phyloP scores from a whole-genome alignment of 2,797 vertebrate species.

The Spinus pinus region DNA sequence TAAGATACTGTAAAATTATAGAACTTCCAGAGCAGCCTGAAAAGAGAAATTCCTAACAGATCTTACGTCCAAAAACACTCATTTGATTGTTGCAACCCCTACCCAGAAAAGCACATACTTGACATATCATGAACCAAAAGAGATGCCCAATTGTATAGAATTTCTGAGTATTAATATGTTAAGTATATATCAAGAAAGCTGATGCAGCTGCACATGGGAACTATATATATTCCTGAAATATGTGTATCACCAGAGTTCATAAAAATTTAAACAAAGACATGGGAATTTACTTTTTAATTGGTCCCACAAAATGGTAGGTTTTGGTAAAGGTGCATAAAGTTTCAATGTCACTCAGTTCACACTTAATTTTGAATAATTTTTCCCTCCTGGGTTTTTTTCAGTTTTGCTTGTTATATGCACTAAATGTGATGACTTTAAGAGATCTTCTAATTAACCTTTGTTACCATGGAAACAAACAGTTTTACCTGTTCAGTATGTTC shows the following conservation, averaged over 20 bases:
- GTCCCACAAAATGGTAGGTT: neutral
- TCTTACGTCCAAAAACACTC: neutral
- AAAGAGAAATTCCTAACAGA: neutral
- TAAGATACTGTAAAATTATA: neutral
- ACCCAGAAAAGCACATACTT: neutral
- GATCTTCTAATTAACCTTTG: slow-evolving; percentile 48
- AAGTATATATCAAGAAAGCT: neutral
- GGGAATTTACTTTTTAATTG: neutral
- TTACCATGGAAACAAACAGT: slow-evolving; percentile 18
- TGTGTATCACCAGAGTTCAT: neutral
- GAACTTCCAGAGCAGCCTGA: neutral
- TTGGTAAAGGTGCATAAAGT: neutral
- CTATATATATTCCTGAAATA: neutral
- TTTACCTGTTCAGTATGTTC: slow-evolving; percentile 8
- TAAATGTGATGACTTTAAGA: neutral
- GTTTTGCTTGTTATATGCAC: neutral
- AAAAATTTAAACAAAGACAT: neutral
- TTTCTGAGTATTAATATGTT: neutral
- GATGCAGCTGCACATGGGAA: neutral
- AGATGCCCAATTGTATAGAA: neutral
- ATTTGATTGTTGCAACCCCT: neutral
- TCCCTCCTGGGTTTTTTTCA: neutral
- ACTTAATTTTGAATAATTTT: neutral
- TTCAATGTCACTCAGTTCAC: neutral
- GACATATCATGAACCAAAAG: neutral